A percentile compares a stretch with the other conserved stretches of the same genome.
phyloP scores from a whole-genome alignment of 2,797 vertebrate species.

The Gymnoscopelus braueri region DNA sequence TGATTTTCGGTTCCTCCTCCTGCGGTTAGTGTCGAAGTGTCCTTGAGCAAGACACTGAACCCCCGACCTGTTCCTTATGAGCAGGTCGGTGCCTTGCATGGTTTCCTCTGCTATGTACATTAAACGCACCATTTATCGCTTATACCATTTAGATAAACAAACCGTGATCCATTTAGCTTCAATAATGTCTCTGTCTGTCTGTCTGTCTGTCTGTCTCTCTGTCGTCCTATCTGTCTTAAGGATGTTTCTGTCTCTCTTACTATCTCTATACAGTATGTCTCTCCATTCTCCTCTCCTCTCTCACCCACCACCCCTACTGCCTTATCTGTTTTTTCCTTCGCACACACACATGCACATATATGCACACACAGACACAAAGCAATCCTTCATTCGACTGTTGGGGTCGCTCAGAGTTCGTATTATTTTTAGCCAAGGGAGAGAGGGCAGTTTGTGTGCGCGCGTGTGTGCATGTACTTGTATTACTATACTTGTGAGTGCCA shows the following conservation, averaged over 20 bases:
- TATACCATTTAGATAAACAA: no score
- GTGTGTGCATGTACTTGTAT: background rate
- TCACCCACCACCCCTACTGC: background rate
- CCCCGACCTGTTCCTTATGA: no score
- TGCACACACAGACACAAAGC: conserved; percentile 48
- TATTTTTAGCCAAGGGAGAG: conserved; percentile 72
- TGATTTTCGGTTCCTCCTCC: no score
- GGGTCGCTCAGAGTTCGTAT: conserved; percentile 71
- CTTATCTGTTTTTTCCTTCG: no score
- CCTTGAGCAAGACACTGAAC: no score
- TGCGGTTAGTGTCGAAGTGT: no score
- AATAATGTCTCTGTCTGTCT: background rate
- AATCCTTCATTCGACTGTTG: conserved; percentile 56
- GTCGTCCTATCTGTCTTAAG: background rate
- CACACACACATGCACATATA: no score
- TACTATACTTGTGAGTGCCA: background rate
- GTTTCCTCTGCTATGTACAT: no score
- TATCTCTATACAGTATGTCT: background rate
- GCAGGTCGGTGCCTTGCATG: no score
- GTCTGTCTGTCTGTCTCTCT: background rate
- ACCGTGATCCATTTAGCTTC: background rate
- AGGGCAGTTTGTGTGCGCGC: conserved; percentile 28
- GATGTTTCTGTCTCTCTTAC: background rate
- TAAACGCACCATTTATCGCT: no score
- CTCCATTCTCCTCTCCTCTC: background rate